Conservation (phyloP, 2,797 vertebrate species). For the Melanogrammus aeglefinus region DNA sequence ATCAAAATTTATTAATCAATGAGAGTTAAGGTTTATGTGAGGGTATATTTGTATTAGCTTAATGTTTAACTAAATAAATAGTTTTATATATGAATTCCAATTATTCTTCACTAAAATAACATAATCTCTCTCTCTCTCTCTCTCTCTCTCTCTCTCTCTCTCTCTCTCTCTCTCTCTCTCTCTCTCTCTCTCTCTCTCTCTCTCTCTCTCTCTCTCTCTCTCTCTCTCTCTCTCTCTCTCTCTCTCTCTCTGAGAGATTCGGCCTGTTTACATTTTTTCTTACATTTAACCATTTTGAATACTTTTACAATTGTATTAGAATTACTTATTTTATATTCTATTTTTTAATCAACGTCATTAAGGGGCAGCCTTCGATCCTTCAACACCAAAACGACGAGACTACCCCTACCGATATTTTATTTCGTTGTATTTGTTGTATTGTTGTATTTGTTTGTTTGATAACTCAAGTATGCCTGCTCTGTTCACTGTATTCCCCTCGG, state of each 20-base stretch:
- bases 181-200: too few relatives aligned
- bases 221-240: too few relatives aligned
- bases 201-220: too few relatives aligned
- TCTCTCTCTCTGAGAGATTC: too few relatives aligned
- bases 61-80: background rate
- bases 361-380: background rate
- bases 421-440: too few relatives aligned
- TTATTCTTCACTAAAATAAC: background rate
- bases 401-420: background rate
- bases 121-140: background rate
- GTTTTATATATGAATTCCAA: background rate
- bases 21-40: background rate
- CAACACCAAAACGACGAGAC: background rate
- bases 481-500: too few relatives aligned
- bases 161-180: too few relatives aligned
- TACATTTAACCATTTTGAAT: background rate
- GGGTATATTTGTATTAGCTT: background rate
- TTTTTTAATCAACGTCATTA: background rate
- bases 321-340: background rate
- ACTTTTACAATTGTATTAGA: background rate
- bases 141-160: too few relatives aligned
- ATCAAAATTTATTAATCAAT: background rate
- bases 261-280: background rate
- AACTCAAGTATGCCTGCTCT: too few relatives aligned
- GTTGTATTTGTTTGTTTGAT: too few relatives aligned